Evolutionary conservation across 2,113 vertebrate genomes (phyloP).

Genomic region (Colaptes auratus): DNA sequence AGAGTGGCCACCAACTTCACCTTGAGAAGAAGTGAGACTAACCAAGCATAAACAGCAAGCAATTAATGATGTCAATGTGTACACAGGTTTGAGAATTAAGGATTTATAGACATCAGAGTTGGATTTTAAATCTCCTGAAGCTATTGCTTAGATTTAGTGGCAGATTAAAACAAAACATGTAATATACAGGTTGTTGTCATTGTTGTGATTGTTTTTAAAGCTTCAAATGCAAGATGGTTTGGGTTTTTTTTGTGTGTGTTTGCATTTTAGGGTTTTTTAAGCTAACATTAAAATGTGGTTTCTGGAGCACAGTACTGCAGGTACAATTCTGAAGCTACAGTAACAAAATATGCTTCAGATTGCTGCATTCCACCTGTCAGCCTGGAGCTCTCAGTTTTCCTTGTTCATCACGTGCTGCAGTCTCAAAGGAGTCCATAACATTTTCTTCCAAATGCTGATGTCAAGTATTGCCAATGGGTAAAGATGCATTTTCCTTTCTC

Average conservation of each 20-base stretch:
- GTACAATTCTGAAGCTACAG: not conserved
- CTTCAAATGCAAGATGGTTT: not conserved
- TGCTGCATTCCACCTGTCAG: not conserved
- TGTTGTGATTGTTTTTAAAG: not conserved
- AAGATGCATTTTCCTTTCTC: not conserved
- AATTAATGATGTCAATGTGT: not conserved
- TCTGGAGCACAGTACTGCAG: not conserved
- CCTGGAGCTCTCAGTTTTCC: not conserved
- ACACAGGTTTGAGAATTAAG: not conserved
- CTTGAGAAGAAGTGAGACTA: not conserved
- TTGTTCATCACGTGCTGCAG: not conserved
- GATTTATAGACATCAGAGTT: not conserved
- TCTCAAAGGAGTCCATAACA: constrained; percentile 23
- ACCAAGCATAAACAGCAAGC: not conserved
- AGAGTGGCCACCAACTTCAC: not conserved
- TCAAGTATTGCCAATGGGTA: not conserved
- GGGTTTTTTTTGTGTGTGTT: not conserved
- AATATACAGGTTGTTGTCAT: not conserved
- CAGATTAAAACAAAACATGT: not conserved
- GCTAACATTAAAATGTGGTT: not conserved
- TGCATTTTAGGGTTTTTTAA: not conserved
- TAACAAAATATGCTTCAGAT: not conserved
- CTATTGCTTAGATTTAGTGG: not conserved
- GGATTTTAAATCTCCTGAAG: not conserved
- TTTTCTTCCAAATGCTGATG: constrained; percentile 23